phyloP scores from a whole-genome alignment of 2,113 vertebrate genomes.

The Lathamus discolor region DNA sequence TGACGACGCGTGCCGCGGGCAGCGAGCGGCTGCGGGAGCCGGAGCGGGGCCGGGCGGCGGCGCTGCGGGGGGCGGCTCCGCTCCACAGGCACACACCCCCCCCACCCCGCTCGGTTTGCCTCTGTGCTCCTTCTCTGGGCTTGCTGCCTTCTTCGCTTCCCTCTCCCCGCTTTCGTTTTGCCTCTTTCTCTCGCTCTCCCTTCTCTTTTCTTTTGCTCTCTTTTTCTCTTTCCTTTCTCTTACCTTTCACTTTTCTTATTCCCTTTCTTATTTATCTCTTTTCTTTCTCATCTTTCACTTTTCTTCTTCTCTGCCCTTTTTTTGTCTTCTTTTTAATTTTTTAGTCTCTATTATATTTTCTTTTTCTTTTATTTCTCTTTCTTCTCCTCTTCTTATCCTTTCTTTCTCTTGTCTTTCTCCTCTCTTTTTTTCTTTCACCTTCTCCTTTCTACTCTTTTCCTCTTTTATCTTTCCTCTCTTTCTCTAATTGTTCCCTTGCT shows the following conservation, averaged over 20 bases:
- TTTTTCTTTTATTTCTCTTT: background rate
- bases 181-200: no score
- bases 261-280: no score
- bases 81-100: background rate
- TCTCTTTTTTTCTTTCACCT: background rate
- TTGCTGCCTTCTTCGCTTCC: no score
- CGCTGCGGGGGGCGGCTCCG: background rate
- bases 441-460: background rate
- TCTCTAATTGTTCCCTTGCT: background rate
- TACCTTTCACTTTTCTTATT: background rate
- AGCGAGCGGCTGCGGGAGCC: background rate
- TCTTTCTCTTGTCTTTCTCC: background rate
- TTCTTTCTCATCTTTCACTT: no score
- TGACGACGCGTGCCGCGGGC: background rate
- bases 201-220: rapidly evolving
- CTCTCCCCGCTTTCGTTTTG: background rate
- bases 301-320: background rate
- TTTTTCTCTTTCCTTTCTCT: rapidly evolving
- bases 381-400: background rate
- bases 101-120: background rate
- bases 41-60: no score
- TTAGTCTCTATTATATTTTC: background rate
- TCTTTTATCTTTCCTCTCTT: no score
- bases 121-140: background rate
- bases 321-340: no score